Evolutionary conservation across 2,888 invertebrate genomes (phyloP), one percentile per base, ranked within the genome.

Genomic region (Ceraclea dissimilis): DNA sequence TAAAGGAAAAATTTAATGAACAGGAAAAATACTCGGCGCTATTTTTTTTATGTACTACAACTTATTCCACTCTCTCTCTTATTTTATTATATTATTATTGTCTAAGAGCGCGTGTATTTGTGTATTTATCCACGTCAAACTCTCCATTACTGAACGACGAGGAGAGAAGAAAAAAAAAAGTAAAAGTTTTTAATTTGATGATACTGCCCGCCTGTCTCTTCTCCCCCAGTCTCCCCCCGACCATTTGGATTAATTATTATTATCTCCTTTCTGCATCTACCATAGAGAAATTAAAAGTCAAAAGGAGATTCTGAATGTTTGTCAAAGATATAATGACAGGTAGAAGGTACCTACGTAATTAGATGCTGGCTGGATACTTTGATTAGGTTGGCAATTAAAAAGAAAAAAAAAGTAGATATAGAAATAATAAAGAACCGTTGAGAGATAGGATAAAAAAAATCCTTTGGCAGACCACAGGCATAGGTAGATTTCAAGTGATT

Each of bases 181-280:
- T 78, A 77, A 76, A 75, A 76, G 75, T 78, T 78, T 77, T 78
- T 78, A 78, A 78, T 78, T 78, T 78, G 77, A 78, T 77, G 78
- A 78, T 78, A n/a, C 39, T 39, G 39, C 13, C 39, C 39, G 39
- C 39, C 39, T 39, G 39, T n/a, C 39, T 5, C 39, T 8, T 39
- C 39, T 16, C 2, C 39, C 39, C 39, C 39, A 39, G 16, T 16
- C 39, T 39, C 39, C 39, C 39, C 39, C 26, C n/a, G 8, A 39
- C 39, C 13, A 16, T 39, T 39, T 39, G 39, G 16, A 39, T 16
- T 39, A 39, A 39, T 39, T 39, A 39, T 39, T 39, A 13, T 39
- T 39, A 39, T 39, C 39, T 16, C n/a, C n/a, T n/a, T n/a, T 39
- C 4, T 26, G 10, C 10, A 26, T 10, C 26, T 8, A 16, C 4